These are phyloP conservation scores for Chironex yamaguchii DNA, from an alignment of 30 jellyfish, hydroid and myxozoan genomes.

Conservation along the genomic window DNA sequence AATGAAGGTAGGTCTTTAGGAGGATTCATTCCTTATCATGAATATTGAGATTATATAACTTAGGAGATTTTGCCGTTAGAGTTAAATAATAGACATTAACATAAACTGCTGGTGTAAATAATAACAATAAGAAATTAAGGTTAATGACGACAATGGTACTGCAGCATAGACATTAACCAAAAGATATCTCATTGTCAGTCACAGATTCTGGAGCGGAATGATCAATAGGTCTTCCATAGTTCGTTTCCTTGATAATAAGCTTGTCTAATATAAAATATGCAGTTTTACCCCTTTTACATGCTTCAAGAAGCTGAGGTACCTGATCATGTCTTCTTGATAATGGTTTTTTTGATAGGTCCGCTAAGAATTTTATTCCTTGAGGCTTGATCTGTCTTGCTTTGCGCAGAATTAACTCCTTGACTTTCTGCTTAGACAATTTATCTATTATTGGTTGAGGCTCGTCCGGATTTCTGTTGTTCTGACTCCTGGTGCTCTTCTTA, in stretches of 20 bases:
- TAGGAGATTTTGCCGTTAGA: no score
- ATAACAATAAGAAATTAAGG: no score
- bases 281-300: not conserved
- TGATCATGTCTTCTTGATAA: not conserved
- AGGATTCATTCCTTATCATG: no score
- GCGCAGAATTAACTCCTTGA: not conserved
- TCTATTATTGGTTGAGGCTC: slow-evolving; percentile 26
- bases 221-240: no score
- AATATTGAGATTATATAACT: no score
- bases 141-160: no score
- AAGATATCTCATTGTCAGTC: no score
- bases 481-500: not conserved
- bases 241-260: not conserved
- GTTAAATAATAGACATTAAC: no score
- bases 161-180: no score
- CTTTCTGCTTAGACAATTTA: slow-evolving; percentile 40
- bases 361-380: not conserved
- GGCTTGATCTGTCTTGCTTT: slow-evolving; percentile 6
- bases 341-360: not conserved
- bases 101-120: no score
- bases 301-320: not conserved
- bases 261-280: not conserved
- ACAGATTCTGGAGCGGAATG: no score
- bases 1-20: no score
- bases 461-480: slow-evolving; percentile 11